phyloP scores from a whole-genome alignment of 2,113 vertebrate genomes.

The Petrocephalus microphthalmus region DNA sequence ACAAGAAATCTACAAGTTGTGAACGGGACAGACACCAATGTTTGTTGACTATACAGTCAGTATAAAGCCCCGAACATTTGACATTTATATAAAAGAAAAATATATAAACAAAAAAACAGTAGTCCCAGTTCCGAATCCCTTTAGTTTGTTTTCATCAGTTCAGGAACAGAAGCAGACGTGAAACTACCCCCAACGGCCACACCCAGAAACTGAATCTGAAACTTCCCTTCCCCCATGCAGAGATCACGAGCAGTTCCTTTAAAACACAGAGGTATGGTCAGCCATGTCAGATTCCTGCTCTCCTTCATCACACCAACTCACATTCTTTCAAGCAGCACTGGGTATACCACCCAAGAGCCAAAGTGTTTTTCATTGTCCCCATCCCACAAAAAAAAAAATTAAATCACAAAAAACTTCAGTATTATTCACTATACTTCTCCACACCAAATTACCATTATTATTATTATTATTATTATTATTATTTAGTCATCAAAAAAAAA shows the following conservation, averaged over 20 bases:
- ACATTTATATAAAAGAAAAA: background rate
- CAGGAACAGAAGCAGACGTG: slow-evolving; percentile 15
- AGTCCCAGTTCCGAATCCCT: background rate
- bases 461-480: no score
- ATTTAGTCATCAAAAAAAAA: no score
- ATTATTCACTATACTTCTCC: background rate
- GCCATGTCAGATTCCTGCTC: slow-evolving; percentile 38
- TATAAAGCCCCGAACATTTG: background rate
- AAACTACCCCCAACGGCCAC: slow-evolving; percentile 45
- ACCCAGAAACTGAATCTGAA: slow-evolving; percentile 52
- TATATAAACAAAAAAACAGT: background rate
- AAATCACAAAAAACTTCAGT: background rate
- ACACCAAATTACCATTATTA: background rate
- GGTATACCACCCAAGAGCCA: background rate
- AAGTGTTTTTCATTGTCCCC: background rate
- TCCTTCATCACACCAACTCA: background rate
- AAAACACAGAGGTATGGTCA: slow-evolving; percentile 18
- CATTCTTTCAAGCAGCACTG: background rate
- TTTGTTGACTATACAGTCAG: background rate
- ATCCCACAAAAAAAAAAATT: background rate
- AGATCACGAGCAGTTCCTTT: background rate
- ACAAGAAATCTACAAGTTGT: background rate
- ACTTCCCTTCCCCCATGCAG: slow-evolving; percentile 26
- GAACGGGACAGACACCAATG: background rate
- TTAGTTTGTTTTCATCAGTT: background rate